A percentile compares a stretch with the other conserved stretches of the same genome.
Evolutionary conservation across 2,888 invertebrate species (phyloP).

Genomic region (Drosophila limbata): DNA sequence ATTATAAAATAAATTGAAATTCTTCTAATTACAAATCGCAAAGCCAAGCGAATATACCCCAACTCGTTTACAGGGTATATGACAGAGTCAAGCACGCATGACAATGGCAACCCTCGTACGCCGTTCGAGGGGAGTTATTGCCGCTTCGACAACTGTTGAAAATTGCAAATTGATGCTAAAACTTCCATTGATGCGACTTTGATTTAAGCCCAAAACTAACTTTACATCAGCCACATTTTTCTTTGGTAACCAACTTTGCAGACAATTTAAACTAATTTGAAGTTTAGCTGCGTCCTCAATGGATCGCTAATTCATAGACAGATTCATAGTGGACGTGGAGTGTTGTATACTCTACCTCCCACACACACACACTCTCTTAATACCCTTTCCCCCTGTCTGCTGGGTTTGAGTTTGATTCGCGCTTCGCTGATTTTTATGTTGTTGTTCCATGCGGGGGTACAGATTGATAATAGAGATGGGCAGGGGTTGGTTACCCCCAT

Average conservation of each 20-base stretch:
- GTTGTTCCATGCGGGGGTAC: conserved; percentile 26
- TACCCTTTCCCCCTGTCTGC: not conserved
- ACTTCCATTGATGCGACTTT: conserved; percentile 46
- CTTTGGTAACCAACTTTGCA: conserved; percentile 32
- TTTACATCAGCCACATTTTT: conserved; percentile 27
- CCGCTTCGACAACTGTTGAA: conserved; percentile 61
- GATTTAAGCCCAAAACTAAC: conserved; percentile 38
- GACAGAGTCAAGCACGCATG: conserved; percentile 49
- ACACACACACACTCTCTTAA: not conserved
- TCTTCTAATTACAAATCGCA: not conserved
- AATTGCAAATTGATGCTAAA: conserved; percentile 59
- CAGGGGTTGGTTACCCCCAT: not conserved
- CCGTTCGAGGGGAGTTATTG: conserved; percentile 20
- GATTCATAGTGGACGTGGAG: not conserved
- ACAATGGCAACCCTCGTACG: conserved; percentile 46
- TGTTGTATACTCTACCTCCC: not conserved
- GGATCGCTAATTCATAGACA: conserved; percentile 31
- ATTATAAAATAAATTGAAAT: not conserved
- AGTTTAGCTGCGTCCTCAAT: conserved; percentile 23
- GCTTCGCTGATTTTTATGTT: conserved; percentile 46
- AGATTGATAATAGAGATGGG: not conserved
- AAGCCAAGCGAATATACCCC: not conserved
- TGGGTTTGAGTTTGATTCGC: conserved; percentile 37
- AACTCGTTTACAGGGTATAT: conserved; percentile 18
- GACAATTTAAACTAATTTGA: conserved; percentile 30